A percentile compares a stretch with the other conserved stretches of the same genome.
phyloP scores from a whole-genome alignment of 2,113 vertebrate species.

The Hemichromis elongatus region DNA sequence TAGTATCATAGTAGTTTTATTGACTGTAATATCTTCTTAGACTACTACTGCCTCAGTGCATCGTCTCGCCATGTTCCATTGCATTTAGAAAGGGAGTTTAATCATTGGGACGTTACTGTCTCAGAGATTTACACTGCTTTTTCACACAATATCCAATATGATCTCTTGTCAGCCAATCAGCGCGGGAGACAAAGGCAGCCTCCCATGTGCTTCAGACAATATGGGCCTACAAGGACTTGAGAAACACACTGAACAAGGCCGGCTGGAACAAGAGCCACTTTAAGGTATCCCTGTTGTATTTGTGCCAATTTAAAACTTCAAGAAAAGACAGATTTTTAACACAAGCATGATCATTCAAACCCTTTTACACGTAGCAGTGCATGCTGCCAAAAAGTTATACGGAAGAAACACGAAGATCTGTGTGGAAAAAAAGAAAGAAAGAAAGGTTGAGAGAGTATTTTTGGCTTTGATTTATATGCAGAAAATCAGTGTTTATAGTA shows the following conservation, averaged over 20 bases:
- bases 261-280: slow-evolving; percentile 97
- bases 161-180: slow-evolving; percentile 65
- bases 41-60: background rate
- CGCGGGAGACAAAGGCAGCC: slow-evolving; percentile 86
- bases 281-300: slow-evolving; percentile 75
- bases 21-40: background rate
- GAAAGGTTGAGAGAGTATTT: background rate
- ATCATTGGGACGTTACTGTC: slow-evolving; percentile 13
- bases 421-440: background rate
- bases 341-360: background rate
- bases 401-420: background rate
- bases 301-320: background rate
- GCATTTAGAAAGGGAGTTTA: slow-evolving; percentile 1
- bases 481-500: background rate
- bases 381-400: background rate
- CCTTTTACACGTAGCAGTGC: background rate
- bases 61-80: background rate
- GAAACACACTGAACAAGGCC: slow-evolving; percentile 82
- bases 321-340: background rate
- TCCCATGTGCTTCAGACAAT: slow-evolving; percentile 93
- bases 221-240: slow-evolving; percentile 94
- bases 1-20: background rate
- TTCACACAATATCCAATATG: background rate
- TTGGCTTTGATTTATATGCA: background rate
- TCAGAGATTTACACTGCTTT: slow-evolving; percentile 1